Evolutionary conservation across 1,140 invertebrate genomes (phyloP).

Genomic region (Andrena cerasifolii): DNA sequence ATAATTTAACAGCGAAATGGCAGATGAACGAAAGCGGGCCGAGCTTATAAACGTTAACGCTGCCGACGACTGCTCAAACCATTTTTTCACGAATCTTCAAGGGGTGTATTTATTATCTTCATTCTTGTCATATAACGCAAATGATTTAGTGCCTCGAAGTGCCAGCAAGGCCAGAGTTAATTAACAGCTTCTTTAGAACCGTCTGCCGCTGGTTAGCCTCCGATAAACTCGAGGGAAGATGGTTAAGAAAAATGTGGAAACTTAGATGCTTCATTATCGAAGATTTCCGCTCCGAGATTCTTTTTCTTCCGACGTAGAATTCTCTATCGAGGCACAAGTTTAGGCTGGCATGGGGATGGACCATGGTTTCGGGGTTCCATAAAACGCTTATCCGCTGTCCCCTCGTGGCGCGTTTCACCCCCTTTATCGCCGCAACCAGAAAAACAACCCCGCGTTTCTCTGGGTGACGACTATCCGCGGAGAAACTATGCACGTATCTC

Average conservation of each 20-base stretch:
- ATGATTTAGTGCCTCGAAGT: too few relatives aligned
- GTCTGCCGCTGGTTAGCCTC: not conserved
- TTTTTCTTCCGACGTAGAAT: not conserved
- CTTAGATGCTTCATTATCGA: not conserved
- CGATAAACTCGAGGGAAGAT: not conserved
- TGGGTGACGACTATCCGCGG: not conserved
- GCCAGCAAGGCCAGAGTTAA: too few relatives aligned
- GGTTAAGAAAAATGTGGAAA: not conserved
- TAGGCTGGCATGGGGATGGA: not conserved
- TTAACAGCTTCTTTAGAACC: not conserved
- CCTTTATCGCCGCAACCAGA: slow-evolving; percentile 12
- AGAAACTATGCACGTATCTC: slow-evolving; percentile 16
- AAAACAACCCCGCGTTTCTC: slow-evolving; percentile 3
- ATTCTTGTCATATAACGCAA: too few relatives aligned
- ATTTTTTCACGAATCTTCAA: too few relatives aligned
- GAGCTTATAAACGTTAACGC: not conserved
- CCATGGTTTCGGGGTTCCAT: not conserved
- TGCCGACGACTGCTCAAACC: too few relatives aligned
- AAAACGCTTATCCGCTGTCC: slow-evolving; percentile 26
- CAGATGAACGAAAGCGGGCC: not conserved
- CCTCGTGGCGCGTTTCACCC: not conserved
- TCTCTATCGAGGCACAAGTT: not conserved
- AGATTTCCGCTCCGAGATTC: not conserved
- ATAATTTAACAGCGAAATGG: not conserved
- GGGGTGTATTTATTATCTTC: too few relatives aligned